phyloP scores from a whole-genome alignment of 2,113 vertebrate species.

The rat (Rattus norvegicus) region DNA sequence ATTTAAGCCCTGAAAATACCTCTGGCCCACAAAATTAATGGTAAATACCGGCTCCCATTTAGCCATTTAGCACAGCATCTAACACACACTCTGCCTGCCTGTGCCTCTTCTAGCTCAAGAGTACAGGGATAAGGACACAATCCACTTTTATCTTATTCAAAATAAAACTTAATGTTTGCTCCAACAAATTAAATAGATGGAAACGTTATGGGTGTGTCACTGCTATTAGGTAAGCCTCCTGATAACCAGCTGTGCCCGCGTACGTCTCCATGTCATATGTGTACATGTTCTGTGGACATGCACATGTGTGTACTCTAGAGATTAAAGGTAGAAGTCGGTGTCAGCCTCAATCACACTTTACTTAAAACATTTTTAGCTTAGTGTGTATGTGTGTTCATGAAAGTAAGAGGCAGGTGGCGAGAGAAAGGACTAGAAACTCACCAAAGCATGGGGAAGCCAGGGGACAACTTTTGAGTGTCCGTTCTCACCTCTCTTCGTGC shows the following conservation, averaged over 20 bases:
- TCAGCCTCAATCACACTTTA: neutral
- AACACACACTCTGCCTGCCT: neutral
- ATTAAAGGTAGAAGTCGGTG: neutral
- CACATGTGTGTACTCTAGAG: neutral
- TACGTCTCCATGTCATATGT: neutral
- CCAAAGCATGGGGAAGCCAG: neutral
- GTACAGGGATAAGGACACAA: neutral
- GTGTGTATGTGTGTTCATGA: neutral
- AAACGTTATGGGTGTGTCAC: neutral
- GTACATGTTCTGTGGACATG: neutral
- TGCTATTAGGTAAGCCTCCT: slow-evolving; percentile 10
- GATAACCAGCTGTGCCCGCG: neutral
- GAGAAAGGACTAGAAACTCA: neutral
- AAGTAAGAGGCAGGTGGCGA: neutral
- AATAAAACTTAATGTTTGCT: slow-evolving; percentile 1
- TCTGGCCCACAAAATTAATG: neutral
- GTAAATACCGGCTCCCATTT: neutral
- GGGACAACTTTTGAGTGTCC: no score
- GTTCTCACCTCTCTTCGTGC: neutral
- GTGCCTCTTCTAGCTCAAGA: neutral
- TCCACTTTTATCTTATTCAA: neutral
- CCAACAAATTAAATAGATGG: neutral
- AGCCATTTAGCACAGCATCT: neutral
- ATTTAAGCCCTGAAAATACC: slow-evolving; percentile 11
- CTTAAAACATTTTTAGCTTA: neutral